Evolutionary conservation across 23 tunicate species (phyloP).

Genomic region (Botrylloides violaceus): DNA sequence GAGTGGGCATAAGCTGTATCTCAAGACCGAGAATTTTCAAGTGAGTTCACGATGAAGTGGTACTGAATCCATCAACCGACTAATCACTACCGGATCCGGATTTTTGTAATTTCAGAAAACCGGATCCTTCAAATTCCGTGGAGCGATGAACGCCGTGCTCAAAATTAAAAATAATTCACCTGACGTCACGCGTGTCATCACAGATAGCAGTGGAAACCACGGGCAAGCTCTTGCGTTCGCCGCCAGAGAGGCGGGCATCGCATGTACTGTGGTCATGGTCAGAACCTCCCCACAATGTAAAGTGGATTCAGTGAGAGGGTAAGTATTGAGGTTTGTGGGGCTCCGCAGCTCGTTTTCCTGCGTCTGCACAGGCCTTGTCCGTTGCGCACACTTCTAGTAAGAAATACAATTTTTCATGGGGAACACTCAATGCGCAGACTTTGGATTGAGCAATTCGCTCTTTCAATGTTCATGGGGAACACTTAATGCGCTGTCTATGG

Average conservation of each 20-base stretch:
- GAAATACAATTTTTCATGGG: no score
- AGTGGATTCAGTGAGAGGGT: constrained; percentile 53
- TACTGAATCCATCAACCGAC: no score
- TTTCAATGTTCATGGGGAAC: no score
- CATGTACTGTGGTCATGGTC: constrained; percentile 63
- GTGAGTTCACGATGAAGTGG: no score
- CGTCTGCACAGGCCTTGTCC: no score
- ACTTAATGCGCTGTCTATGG: no score
- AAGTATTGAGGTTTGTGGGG: no score
- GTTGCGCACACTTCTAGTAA: no score
- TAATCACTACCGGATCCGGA: no score
- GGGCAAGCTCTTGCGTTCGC: constrained; percentile 88
- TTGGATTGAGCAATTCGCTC: no score
- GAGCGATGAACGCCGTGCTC: constrained; percentile 61
- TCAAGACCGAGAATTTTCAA: constrained; percentile 68
- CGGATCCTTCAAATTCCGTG: constrained; percentile 88
- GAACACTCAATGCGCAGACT: no score
- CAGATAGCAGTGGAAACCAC: constrained; percentile 95
- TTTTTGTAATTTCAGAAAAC: constrained; percentile 91
- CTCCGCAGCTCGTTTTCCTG: no score
- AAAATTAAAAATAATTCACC: background rate
- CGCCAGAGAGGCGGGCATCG: constrained; percentile 35
- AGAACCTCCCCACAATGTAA: constrained; percentile 58
- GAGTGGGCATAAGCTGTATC: constrained; percentile 42
- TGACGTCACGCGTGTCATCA: constrained; percentile 45